Base-by-base conservation (phyloP, 2,797 vertebrate genomes). In the Premnoplex brunnescens region DNA sequence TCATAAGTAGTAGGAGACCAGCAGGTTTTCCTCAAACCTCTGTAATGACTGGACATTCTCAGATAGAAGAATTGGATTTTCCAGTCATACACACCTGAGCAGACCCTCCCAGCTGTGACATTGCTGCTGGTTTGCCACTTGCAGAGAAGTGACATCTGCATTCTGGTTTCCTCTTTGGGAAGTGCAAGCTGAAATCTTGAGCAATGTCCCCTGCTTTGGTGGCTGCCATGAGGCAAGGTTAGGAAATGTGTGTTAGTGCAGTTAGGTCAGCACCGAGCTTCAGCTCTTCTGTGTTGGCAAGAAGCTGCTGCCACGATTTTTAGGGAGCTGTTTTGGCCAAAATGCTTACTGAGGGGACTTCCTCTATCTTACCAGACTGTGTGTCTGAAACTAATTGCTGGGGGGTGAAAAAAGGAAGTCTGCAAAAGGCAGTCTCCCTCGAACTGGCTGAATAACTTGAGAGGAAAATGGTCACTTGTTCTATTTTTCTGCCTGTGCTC, bases 321-420 rank as follows among this genome's bases (percentile, higher is more conserved):
- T 77, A 58, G 85, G 75, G 60, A 91, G 73, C 54, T 83, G 12
- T 58, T 88, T 54, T 68, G 72, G 43, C 5, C 6, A 77, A 67
- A 92, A 49, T 46, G 32, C 60, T 92, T 41, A 20, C 54, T 71
- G 75, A 72, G 73, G 49, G 39, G 34, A 92, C 93, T 95, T 96
- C 91, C 93, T 94, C 87, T 86, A 14, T 86, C 10, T 3, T 20
- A 83, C 46, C 75, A 94, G 79, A 66, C 82, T 76, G 20, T 51
- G 67, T 73, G 60, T 93, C 93, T 92, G 89, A 95, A 96, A 90
- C 51, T 27, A 23, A 43, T 72, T 76, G 85, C 60, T 91, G 59
- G 37, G 68, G 49, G 9, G 2, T 15, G 18, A 20, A 78, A 75
- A 69, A 87, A 63, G 95, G 93, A 95, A 95, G 85, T 92, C 85